Conservation (phyloP, 2,888 invertebrate genomes). For the Drosophila picticornis region DNA sequence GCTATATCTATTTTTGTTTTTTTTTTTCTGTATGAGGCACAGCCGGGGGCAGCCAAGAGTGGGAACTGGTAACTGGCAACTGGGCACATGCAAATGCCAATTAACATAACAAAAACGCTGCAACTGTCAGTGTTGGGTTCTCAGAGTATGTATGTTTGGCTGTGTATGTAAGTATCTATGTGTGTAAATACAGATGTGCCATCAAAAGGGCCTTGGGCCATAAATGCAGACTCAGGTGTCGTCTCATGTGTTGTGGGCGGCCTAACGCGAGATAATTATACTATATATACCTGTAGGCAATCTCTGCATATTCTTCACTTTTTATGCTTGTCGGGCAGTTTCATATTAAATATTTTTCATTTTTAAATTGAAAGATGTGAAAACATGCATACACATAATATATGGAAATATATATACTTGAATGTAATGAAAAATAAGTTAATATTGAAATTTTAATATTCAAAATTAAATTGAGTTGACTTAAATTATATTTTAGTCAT, state of each 20-base stretch:
- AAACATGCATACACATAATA: not conserved
- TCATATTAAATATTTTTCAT: not conserved
- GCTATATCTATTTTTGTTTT: not conserved
- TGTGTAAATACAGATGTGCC: constrained; percentile 25
- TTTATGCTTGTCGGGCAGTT: not conserved
- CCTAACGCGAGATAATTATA: constrained; percentile 53
- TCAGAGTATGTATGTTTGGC: constrained; percentile 2
- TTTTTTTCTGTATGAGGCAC: constrained; percentile 3
- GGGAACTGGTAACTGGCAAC: constrained; percentile 17
- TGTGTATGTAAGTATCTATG: not conserved
- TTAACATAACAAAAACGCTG: constrained; percentile 75
- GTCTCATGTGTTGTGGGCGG: constrained; percentile 65
- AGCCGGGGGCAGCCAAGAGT: constrained; percentile 12
- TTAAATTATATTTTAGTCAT: not conserved
- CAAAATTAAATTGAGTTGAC: not conserved
- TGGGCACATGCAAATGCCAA: constrained; percentile 69
- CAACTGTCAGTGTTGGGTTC: constrained; percentile 35
- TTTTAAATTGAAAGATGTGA: not conserved
- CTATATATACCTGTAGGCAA: constrained; percentile 31
- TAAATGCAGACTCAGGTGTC: constrained; percentile 79
- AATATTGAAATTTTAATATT: not conserved
- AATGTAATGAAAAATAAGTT: not conserved
- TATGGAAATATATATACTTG: not conserved
- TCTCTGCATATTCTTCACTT: constrained; percentile 15
- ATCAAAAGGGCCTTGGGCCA: constrained; percentile 46